A percentile compares a stretch with the other conserved stretches of the same genome.
phyloP scores from a whole-genome alignment of 2,888 invertebrate species.

The Hedya salicella region DNA sequence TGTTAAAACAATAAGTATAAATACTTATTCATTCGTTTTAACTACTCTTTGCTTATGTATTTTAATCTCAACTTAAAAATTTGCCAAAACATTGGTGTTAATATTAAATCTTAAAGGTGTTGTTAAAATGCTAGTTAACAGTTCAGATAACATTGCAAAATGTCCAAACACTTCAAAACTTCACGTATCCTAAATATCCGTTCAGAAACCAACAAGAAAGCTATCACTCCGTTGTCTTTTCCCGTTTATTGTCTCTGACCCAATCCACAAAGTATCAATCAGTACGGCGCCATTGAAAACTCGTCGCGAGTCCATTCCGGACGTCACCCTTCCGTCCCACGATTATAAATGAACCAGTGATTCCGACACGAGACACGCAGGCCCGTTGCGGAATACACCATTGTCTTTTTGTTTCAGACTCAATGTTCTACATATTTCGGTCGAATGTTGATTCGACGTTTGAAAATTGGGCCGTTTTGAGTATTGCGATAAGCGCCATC shows the following conservation, averaged over 20 bases:
- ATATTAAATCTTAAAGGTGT: too few relatives aligned
- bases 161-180: neutral
- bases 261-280: slow-evolving; percentile 34
- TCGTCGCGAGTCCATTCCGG: slow-evolving; percentile 33
- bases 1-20: too few relatives aligned
- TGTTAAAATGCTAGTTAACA: too few relatives aligned
- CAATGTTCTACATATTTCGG: neutral
- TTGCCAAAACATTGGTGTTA: too few relatives aligned
- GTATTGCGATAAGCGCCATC: slow-evolving; percentile 14
- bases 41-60: too few relatives aligned
- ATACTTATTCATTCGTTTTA: too few relatives aligned
- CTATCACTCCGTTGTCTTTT: slow-evolving; percentile 21
- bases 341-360: slow-evolving; percentile 41
- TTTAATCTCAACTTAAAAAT: too few relatives aligned
- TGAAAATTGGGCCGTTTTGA: neutral
- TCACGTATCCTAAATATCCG: neutral
- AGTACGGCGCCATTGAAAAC: slow-evolving; percentile 28
- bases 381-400: slow-evolving; percentile 23
- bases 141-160: neutral
- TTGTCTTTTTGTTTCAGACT: neutral
- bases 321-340: slow-evolving; percentile 33
- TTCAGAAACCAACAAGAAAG: slow-evolving; percentile 5
- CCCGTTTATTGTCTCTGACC: slow-evolving; percentile 22
- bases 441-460: neutral
- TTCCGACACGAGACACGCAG: slow-evolving; percentile 21